Base-by-base conservation (phyloP, 2,797 vertebrate genomes). In the Eurystomus glaucurus region DNA sequence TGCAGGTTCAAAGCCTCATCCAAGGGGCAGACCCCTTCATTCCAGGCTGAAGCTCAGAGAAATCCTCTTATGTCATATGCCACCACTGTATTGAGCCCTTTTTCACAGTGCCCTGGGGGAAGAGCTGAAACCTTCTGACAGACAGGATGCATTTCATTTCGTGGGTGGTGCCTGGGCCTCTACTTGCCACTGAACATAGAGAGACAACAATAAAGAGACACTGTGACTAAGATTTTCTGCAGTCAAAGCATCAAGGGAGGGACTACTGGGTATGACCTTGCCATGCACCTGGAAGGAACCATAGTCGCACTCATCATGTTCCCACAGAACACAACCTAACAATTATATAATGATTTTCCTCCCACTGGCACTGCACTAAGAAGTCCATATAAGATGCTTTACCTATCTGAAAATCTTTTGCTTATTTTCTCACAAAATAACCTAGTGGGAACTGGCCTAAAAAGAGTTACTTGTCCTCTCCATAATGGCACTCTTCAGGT, bases 1-100 rank as follows among this genome's bases (percentile, higher is more conserved):
- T 90, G 65, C 26, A 48, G 50, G 88, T 94, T 96, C 80, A 92
- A 95, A 95, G 88, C 33, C 77, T 90, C 80, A 78, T 96, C 79
- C 90, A 84, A 94, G 65, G 57, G 81, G 17, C 61, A 93, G 79
- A 92, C 68, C 61, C 72, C 69, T 90, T 88, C 90, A 46, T 58
- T 93, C 75, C 82, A 71, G 51, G 41, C 35, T 85, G 78, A 88
- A 87, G 62, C 78, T 91, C 84, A 61, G 77, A 93, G 74, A 91
- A 95, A 95, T 95, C 93, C 66, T 95, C 91, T 95, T 93, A 95
- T 91, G 35, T 60, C 68, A 39, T 3, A 58, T 43, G 43, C 37
- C 37, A 37, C n/a, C 64, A 39, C 81, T 88, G 85, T 62, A 51
- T 4, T 10, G 35, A 41, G 68, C 48, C 43, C 43, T 48, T 80